Conservation (phyloP, 1,140 invertebrate genomes). For the Neocloeon triangulifer region DNA sequence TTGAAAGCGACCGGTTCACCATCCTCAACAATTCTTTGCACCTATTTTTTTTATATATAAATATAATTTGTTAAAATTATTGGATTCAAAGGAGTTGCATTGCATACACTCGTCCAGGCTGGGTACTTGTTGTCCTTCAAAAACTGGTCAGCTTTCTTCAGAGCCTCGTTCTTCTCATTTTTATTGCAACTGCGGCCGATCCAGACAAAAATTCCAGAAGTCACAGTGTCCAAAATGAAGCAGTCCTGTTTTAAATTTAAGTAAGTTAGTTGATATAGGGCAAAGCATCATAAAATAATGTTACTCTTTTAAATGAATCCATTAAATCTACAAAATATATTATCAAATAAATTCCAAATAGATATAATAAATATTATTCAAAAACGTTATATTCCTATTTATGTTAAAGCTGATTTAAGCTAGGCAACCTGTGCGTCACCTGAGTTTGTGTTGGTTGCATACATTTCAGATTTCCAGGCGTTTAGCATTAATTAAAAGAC, state of each 20-base stretch:
- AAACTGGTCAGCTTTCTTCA: constrained; percentile 51
- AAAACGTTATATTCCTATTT: too few relatives aligned
- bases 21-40: constrained; percentile 40
- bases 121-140: constrained; percentile 48
- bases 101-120: constrained; percentile 43
- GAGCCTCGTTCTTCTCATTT: constrained; percentile 52
- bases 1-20: constrained; percentile 55
- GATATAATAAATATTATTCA: too few relatives aligned
- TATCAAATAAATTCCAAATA: too few relatives aligned
- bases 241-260: constrained; percentile 47
- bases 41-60: constrained; percentile 11
- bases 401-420: too few relatives aligned
- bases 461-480: too few relatives aligned
- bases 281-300: too few relatives aligned
- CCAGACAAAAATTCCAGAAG: constrained; percentile 67
- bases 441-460: too few relatives aligned
- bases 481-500: too few relatives aligned
- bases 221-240: constrained; percentile 63
- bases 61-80: constrained; percentile 1
- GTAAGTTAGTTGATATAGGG: too few relatives aligned
- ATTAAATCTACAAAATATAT: too few relatives aligned
- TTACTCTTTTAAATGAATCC: too few relatives aligned
- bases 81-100: not conserved
- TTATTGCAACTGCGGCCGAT: constrained; percentile 51
- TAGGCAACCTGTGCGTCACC: too few relatives aligned